Evolutionary conservation across 2,797 vertebrate genomes (phyloP), one percentile per base, ranked within the genome.

Genomic region (Enteromius treurensis): DNA sequence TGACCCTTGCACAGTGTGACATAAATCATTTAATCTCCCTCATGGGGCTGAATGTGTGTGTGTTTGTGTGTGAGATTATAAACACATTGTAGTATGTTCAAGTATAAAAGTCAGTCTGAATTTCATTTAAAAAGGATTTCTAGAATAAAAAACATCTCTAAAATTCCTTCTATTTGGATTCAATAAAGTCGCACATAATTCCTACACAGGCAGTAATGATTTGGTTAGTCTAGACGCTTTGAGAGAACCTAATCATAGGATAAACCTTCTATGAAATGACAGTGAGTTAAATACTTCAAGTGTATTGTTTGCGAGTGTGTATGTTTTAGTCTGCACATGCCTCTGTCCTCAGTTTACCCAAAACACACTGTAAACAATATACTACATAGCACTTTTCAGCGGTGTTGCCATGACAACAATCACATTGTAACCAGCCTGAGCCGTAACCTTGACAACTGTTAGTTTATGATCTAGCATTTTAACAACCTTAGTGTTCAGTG

Each of bases 361-460:
- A 76, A 82, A 75, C 78, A 45, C 74, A 37, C 14, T 0, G 5
- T 45, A 13, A 69, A 34, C 67, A 53, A 65, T 49, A 58, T 26
- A 60, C 34, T 65, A 17, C 70, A 23, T n/a, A 45, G 51, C 37
- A n/a, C 64, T 19, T 37, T 34, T 75, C 58, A 53, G 40, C 71
- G 51, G n/a, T 67, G 79, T 84, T 82, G 75, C 65, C 69, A 7
- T 86, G 85, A 86, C 85, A 86, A 86, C 85, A 53, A 60, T 53
- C 34, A 53, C 69, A 76, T 19, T 29, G 42, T 64, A 78, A 67
- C 69, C 58, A 69, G 69, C 26, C 14, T 29, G 60, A 78, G 65
- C 23, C 19, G 53, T 80, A 77, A 26, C 62, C 60, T 40, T 80
- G 51, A 82, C 60, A 79, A 70, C 80, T 6, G 14, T 73, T 19